These are phyloP conservation scores for Heterodera carotae DNA, from an alignment of 1,140 invertebrate species.

Conservation along the genomic window DNA sequence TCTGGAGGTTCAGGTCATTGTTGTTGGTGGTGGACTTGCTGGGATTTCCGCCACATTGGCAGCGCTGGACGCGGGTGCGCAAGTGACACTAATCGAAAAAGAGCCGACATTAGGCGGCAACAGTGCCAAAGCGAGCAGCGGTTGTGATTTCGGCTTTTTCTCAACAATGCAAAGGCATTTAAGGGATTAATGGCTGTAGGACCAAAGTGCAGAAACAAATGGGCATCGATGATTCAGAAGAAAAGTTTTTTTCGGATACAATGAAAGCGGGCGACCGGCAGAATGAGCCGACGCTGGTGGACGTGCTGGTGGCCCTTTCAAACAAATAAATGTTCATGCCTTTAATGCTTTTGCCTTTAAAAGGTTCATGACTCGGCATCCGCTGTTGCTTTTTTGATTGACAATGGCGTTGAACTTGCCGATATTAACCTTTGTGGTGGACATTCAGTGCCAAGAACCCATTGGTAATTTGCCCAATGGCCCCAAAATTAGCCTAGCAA, in stretches of 20 bases:
- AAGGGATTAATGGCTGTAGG: conserved; percentile 64
- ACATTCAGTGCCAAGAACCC: conserved; percentile 64
- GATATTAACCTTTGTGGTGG: conserved; percentile 66
- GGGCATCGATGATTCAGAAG: conserved; percentile 56
- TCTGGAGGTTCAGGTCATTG: conserved; percentile 59
- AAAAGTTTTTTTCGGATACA: conserved; percentile 63
- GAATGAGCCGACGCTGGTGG: conserved; percentile 61
- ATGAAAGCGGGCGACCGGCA: conserved; percentile 64
- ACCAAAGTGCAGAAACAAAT: conserved; percentile 57
- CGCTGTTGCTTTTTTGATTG: conserved; percentile 61
- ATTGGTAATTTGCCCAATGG: conserved; percentile 54
- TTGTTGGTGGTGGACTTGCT: conserved; percentile 63
- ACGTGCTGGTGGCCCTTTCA: conserved; percentile 55
- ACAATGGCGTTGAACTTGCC: conserved; percentile 58
- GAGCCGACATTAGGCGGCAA: conserved; percentile 65
- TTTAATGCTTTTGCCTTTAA: conserved; percentile 18
- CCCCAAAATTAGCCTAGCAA: no score
- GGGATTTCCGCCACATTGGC: conserved; percentile 64
- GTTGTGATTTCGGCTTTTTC: conserved; percentile 29
- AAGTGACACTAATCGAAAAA: conserved; percentile 63
- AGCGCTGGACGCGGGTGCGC: conserved; percentile 51
- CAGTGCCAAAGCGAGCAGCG: conserved; percentile 65
- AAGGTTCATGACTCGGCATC: conserved; percentile 58
- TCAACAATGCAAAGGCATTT: neutral
- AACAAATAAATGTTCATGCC: no score